Conservation (phyloP, 2,113 vertebrate species). For the Sarotherodon lohbergeri region DNA sequence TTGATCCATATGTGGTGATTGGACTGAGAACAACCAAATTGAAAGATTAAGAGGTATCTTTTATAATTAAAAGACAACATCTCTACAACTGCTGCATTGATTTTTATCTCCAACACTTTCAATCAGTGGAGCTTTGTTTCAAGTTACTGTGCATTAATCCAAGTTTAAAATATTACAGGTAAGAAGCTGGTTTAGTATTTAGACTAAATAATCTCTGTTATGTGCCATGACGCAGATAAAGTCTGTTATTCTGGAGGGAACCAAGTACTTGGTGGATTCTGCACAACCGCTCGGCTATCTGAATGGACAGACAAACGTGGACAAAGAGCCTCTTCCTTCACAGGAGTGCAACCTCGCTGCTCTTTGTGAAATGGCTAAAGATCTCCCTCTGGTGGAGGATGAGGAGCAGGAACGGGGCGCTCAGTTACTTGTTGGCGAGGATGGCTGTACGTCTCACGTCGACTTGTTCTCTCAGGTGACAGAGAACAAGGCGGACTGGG, state of each 20-base stretch:
- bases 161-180: neutral
- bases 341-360: slow-evolving; percentile 74
- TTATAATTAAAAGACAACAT: fast-evolving
- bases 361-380: slow-evolving; percentile 90
- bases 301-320: neutral
- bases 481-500: slow-evolving; percentile 71
- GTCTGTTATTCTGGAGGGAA: slow-evolving; percentile 78
- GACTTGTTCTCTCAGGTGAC: slow-evolving; percentile 78
- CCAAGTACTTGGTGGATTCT: slow-evolving; percentile 74
- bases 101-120: neutral
- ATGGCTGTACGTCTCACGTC: slow-evolving; percentile 54
- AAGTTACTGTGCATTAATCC: neutral
- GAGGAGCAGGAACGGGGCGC: slow-evolving; percentile 35
- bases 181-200: neutral
- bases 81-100: neutral
- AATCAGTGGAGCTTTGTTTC: neutral
- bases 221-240: slow-evolving; percentile 73
- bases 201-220: neutral
- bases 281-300: slow-evolving; percentile 75
- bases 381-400: slow-evolving; percentile 64
- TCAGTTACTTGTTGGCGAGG: slow-evolving; percentile 43
- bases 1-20: neutral
- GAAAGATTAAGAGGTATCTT: neutral
- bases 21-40: neutral
- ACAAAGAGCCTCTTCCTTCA: slow-evolving; percentile 5